A percentile compares a stretch with the other conserved stretches of the same genome.
phyloP scores from a whole-genome alignment of 2,888 invertebrate genomes.

The Doris montereyensis region DNA sequence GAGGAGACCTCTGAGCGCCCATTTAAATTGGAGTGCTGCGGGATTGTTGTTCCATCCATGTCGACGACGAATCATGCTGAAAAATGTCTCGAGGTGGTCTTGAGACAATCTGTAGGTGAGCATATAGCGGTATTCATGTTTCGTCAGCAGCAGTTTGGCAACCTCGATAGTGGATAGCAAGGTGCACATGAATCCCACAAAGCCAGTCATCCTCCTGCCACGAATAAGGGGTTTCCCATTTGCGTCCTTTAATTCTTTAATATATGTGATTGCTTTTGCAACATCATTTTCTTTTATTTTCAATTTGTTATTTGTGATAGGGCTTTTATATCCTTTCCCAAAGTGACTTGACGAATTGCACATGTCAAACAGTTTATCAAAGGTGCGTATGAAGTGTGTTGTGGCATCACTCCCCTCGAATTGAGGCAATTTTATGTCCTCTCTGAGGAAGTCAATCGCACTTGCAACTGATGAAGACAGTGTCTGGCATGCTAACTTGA shows the following conservation, averaged over 20 bases:
- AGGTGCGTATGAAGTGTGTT: too few species aligned
- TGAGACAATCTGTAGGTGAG: constrained; percentile 3
- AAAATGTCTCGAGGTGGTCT: constrained; percentile 4
- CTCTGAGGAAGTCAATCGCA: neutral
- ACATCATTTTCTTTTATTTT: neutral
- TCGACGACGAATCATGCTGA: neutral
- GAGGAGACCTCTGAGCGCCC: neutral
- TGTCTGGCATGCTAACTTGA: constrained; percentile 10
- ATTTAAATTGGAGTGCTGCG: neutral
- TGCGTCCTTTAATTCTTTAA: neutral
- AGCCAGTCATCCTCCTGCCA: neutral
- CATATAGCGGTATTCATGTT: neutral
- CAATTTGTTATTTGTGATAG: neutral
- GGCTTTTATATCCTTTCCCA: neutral
- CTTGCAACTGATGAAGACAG: constrained; percentile 7
- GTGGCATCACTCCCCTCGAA: constrained; percentile 8
- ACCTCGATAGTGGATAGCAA: neutral
- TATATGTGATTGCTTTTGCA: neutral
- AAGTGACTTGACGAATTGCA: constrained; percentile 7
- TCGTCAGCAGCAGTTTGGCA: neutral
- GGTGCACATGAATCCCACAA: constrained; percentile 4
- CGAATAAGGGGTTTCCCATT: neutral
- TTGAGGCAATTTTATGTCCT: neutral
- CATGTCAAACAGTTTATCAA: too few species aligned
- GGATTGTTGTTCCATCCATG: neutral